These are phyloP conservation scores for Heloderma charlesbogerti DNA, from an alignment of 2,113 vertebrate genomes.

Conservation along the genomic window DNA sequence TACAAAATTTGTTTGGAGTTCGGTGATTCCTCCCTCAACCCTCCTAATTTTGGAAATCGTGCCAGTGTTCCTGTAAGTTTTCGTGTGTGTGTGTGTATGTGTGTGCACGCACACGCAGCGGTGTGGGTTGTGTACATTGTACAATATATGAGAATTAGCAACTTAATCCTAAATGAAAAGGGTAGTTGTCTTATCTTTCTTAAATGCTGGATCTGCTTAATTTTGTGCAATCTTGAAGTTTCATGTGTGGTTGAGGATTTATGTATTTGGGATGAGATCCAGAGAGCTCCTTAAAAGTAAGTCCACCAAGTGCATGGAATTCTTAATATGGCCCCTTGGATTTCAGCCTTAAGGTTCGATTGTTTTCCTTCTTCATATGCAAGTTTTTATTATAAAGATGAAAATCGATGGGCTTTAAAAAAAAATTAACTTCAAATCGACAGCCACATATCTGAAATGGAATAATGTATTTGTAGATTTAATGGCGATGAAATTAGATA, in stretches of 20 bases:
- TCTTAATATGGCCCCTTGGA: not conserved
- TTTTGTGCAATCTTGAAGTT: slow-evolving; percentile 50
- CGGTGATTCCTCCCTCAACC: slow-evolving; percentile 57
- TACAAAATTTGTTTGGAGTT: slow-evolving; percentile 65
- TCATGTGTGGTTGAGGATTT: slow-evolving; percentile 32
- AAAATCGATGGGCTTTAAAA: not conserved
- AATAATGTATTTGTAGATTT: not conserved
- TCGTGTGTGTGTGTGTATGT: slow-evolving; percentile 54
- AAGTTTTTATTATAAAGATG: slow-evolving; percentile 6
- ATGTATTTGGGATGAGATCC: slow-evolving; percentile 7
- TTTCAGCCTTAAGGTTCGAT: not conserved
- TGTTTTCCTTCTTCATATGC: not conserved
- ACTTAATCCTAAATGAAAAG: slow-evolving; percentile 82
- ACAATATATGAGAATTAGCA: slow-evolving; percentile 68
- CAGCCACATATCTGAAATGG: not conserved
- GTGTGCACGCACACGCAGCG: slow-evolving; percentile 45
- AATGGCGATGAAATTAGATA: not conserved
- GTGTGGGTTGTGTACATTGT: slow-evolving; percentile 54
- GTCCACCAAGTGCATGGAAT: not conserved
- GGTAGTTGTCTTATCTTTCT: slow-evolving; percentile 76
- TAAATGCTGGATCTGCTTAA: slow-evolving; percentile 60
- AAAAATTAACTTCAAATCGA: not conserved
- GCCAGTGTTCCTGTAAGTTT: slow-evolving; percentile 66
- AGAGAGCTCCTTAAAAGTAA: not conserved
- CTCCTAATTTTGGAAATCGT: slow-evolving; percentile 64